Evolutionary conservation across 1,140 invertebrate species (phyloP).

Genomic region (Neotoxoptera formosana): DNA sequence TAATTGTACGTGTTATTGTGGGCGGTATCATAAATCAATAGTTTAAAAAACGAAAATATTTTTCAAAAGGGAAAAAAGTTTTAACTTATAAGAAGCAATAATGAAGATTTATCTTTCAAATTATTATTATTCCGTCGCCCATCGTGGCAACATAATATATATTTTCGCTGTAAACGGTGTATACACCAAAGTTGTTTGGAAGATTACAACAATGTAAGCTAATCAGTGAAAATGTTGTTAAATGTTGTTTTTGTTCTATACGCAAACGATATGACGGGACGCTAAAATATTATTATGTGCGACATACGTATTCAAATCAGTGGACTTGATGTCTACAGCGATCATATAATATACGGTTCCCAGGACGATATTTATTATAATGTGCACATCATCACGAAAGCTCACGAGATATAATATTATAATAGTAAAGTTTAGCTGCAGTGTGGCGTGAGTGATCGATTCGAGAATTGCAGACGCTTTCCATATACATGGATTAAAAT

Average conservation of each 20-base stretch:
- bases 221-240: not conserved
- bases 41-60: not conserved
- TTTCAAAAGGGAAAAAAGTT: not conserved
- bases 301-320: not conserved
- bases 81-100: not conserved
- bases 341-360: not conserved
- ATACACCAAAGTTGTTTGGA: not conserved
- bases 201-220: conserved; percentile 2
- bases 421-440: not conserved
- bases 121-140: not conserved
- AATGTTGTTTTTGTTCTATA: not conserved
- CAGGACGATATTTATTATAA: not conserved
- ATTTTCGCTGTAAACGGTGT: not conserved
- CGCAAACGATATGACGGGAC: not conserved
- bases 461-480: not conserved
- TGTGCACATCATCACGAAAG: not conserved
- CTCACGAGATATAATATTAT: not conserved
- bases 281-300: not conserved
- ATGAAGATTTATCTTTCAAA: not conserved
- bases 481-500: not conserved
- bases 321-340: not conserved
- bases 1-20: not conserved
- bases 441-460: not conserved
- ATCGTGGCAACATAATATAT: not conserved
- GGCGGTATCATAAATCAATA: not conserved